Evolutionary conservation across 2,797 vertebrate genomes (phyloP).

Genomic region (Falco berigora): DNA sequence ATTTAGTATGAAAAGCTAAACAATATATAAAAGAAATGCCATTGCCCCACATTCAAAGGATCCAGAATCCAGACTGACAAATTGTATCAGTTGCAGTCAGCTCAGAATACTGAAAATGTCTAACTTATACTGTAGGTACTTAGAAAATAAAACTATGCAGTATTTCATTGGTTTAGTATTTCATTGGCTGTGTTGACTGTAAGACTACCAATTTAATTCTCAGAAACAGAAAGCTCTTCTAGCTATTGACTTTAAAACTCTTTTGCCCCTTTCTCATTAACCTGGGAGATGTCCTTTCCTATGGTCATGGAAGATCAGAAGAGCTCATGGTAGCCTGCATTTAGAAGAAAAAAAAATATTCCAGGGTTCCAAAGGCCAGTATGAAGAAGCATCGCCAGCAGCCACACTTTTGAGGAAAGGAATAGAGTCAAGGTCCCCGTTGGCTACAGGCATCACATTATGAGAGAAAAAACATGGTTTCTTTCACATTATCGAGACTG

Average conservation of each 20-base stretch:
- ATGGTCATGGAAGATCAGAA: not conserved
- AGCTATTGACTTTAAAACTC: not conserved
- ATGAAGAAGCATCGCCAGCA: not conserved
- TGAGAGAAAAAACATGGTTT: not conserved
- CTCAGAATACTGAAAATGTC: not conserved
- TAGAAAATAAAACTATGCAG: not conserved
- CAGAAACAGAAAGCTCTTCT: not conserved
- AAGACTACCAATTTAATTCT: not conserved
- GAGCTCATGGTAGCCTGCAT: not conserved
- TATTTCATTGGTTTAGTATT: not conserved
- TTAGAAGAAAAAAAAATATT: not conserved
- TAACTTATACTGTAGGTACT: not conserved
- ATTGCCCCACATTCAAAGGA: not conserved
- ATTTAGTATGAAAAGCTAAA: not conserved
- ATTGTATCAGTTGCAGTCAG: not conserved
- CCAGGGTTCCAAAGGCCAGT: not conserved
- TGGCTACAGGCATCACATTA: not conserved
- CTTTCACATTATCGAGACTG: accelerated
- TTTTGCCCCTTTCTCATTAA: not conserved
- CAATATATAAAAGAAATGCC: not conserved
- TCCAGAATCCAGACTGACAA: not conserved
- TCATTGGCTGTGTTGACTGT: not conserved
- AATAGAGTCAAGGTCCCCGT: not conserved
- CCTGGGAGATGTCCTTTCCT: not conserved
- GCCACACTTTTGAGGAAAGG: not conserved